These are phyloP conservation scores for Myotis lucifugus DNA, from an alignment of 2,113 vertebrate species.

Conservation along the genomic window DNA sequence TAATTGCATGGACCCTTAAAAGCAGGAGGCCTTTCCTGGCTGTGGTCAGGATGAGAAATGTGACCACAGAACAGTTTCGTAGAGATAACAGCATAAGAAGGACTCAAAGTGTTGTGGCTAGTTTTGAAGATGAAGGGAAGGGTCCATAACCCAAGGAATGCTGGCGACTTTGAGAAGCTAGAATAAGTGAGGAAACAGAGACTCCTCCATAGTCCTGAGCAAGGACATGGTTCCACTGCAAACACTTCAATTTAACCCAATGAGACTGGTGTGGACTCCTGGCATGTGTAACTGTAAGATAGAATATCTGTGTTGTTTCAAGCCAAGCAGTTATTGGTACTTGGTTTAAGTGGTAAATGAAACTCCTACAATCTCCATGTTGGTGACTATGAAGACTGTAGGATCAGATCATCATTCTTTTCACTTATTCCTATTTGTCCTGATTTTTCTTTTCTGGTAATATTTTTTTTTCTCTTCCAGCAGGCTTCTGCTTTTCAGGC, in stretches of 20 bases:
- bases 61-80: not conserved
- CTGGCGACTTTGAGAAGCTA: accelerated
- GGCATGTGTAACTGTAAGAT: no score
- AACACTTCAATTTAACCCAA: accelerated
- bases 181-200: not conserved
- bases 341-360: not conserved
- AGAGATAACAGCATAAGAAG: not conserved
- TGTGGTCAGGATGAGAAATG: not conserved
- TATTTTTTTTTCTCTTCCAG: not conserved
- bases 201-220: not conserved
- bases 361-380: not conserved
- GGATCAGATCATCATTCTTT: not conserved
- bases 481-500: not conserved
- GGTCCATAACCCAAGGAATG: not conserved
- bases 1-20: not conserved
- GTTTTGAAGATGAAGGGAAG: not conserved
- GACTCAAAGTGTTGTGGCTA: not conserved
- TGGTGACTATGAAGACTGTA: not conserved
- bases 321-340: not conserved
- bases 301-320: no score
- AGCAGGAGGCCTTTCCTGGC: not conserved
- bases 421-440: not conserved
- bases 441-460: not conserved
- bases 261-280: no score
- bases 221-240: not conserved